Evolutionary conservation across 2,113 vertebrate species (phyloP), one percentile per base, ranked within the genome.

Genomic region (Amia ocellicauda): DNA sequence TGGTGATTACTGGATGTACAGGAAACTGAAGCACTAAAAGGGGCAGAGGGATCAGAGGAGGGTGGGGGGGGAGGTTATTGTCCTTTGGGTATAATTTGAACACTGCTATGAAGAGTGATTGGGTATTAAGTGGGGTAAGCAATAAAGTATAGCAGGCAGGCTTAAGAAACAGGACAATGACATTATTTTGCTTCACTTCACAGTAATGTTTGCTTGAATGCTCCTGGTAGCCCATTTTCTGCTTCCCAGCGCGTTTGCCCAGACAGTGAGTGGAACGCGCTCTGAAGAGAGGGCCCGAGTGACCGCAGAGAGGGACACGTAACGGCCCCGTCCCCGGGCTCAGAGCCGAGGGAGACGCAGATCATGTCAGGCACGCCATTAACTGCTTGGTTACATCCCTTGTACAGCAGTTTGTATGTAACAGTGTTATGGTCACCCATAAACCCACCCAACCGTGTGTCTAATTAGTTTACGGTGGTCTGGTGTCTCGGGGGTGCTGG

Each of bases 111-210:
- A 23, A 52, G 41, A 51, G 54, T 40, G 28, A 55, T 71, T 66
- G 66, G 19, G 50, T 57, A 43, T 56, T 49, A 58, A 54, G 41
- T 19, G 43, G 59, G 42, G 36, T 27, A 3, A 58, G 53, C 9
- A 27, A 58, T 69, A 54, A 62, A 28, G 31, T 53, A 43, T 66
- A 41, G 24, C 49, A 49, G 57, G 23, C 47, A 36, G 49, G 62
- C 31, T 27, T 54, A 61, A 43, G 42, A 63, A 59, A 40, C 7
- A 40, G 71, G 58, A 78, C 56, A 68, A 72, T 29, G 45, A 10
- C 29, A 76, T 76, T 61, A 62, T 65, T 45, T 59, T 71, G 73
- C 69, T 62, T 58, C 59, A 69, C 68, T 60, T 58, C 58, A 65
- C 60, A 10, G 14, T 22, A 31, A 60, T 26, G 53, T 24, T 60